Conservation (phyloP, 1,140 invertebrate genomes). For the Oedothorax gibbosus region DNA sequence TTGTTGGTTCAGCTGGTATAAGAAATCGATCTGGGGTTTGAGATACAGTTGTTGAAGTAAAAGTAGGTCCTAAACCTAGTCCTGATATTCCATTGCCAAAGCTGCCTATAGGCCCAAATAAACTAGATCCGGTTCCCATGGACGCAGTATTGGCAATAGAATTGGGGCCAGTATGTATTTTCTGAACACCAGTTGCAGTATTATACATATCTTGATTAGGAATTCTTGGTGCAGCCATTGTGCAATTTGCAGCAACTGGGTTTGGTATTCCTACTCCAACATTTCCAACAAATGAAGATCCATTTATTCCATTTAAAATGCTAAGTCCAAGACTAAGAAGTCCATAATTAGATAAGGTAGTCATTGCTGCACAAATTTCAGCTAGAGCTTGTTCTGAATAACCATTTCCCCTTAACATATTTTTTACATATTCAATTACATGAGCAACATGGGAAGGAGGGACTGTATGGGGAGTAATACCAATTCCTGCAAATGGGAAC, state of each 20-base stretch:
- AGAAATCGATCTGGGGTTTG: constrained; percentile 60
- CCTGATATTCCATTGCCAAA: constrained; percentile 44
- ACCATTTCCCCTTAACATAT: constrained; percentile 84
- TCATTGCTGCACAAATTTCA: constrained; percentile 91
- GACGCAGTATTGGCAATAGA: constrained; percentile 65
- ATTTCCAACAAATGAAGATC: constrained; percentile 63
- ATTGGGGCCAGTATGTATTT: constrained; percentile 56
- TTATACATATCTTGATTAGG: constrained; percentile 50
- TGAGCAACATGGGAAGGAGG: constrained; percentile 75
- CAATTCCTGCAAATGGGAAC: constrained; percentile 61
- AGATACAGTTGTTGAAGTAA: constrained; percentile 59
- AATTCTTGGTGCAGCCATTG: constrained; percentile 61
- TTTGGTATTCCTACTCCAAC: constrained; percentile 65
- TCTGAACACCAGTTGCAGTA: constrained; percentile 43
- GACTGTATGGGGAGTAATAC: constrained; percentile 58
- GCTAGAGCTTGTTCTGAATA: constrained; percentile 88
- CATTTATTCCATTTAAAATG: constrained; percentile 62
- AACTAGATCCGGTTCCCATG: constrained; percentile 51
- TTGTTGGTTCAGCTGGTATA: constrained; percentile 61
- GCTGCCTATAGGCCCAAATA: constrained; percentile 60
- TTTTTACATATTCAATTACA: constrained; percentile 85
- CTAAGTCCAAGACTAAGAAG: constrained; percentile 87
- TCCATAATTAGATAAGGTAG: constrained; percentile 92
- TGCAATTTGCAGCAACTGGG: constrained; percentile 65
- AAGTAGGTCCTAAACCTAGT: constrained; percentile 53